Base-by-base conservation (phyloP, 2,888 invertebrate species). In the Drosophila longiperda region DNA sequence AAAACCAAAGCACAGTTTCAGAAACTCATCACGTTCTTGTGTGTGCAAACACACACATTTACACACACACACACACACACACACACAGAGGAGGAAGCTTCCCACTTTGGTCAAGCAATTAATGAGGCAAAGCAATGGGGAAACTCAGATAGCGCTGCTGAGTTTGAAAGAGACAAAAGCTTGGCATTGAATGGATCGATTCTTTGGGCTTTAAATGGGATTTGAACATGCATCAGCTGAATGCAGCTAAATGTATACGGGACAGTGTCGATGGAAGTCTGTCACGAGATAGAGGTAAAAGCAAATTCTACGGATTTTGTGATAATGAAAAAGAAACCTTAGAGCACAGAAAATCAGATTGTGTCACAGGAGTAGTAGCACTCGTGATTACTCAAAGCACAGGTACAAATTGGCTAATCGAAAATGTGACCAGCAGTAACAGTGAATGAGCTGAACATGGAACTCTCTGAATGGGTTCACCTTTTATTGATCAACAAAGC, bases 1-100 rank as follows among this genome's bases (percentile, higher is more conserved):
- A 68, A 68, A 58, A 64, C 48, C 45, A 62, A 64, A 60, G 71
- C 60, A 66, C 57, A 49, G 48, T 58, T 75, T 75, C 11, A 49
- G 54, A 76, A 54, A 64, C 72, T 54, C 66, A 60, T 74, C 69
- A 66, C 38, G 55, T 29, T 15, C n/a, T 40, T 40, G 38, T 29
- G 36, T 55, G 38, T 17, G 0, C 17, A 12, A 26, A n/a, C 33
- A n/a, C 50, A 50, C 38, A 45, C 17, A 53, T 17, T 9, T 15
- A 53, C 38, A 42, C n/a, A 23, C 9, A 40, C 40, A 33, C 11
- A 48, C 3, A 29, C 17, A 34, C 20, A 61, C 9, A 34, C 20
- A 23, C 9, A 45, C 36, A 40, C 5, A 59, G 3, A 7, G 4
- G 15, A 12, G 23, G 6, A 11, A 54, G 36, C 36, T 26, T 26